Base-by-base conservation (phyloP, 2,113 vertebrate genomes). In the Myrmophylax atrothorax region DNA sequence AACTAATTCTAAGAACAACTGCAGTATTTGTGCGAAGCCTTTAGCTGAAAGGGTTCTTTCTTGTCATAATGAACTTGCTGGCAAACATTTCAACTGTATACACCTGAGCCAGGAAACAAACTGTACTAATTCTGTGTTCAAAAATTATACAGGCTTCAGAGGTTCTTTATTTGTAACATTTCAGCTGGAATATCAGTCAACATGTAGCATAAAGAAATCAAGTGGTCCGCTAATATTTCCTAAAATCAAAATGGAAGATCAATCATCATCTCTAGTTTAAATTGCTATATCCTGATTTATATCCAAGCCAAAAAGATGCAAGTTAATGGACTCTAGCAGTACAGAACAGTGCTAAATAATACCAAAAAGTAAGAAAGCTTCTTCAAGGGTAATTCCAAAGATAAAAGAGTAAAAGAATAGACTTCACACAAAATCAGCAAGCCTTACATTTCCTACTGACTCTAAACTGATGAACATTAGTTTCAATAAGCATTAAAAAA, bases 91-190 rank as follows among this genome's bases (percentile, higher is more conserved):
- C 19, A 24, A 12, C 25, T 73, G 58, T 6, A 58, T 29, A 88
- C 22, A 93, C 28, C 70, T 66, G n/a, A 85, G 64, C 50, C 67
- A 89, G 67, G 9, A 89, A 83, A 88, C 33, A 76, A 77, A 47
- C 14, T 28, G 18, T 23, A 33, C 18, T 66, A n/a, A 66, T 40
- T 25, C 63, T 68, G 24, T 38, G 19, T 62, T 77, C 68, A 67
- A 67, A 70, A 72, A 70, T 10, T 44, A 63, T 6, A 18, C 70
- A 70, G 23, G n/a, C 19, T 42, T 89, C 59, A 68, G 23, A 76
- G 16, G 18, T 64, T 89, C 63, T 68, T 84, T 6, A 26, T 33
- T 22, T 55, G 12, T 47, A 77, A 67, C 22, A 44, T 38, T 84
- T 84, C 33, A 92, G 33, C 17, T 56, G 29, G 38, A 93, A 22